These are phyloP conservation scores for Bos indicus DNA, from an alignment of 2,113 vertebrate genomes.

Conservation along the genomic window DNA sequence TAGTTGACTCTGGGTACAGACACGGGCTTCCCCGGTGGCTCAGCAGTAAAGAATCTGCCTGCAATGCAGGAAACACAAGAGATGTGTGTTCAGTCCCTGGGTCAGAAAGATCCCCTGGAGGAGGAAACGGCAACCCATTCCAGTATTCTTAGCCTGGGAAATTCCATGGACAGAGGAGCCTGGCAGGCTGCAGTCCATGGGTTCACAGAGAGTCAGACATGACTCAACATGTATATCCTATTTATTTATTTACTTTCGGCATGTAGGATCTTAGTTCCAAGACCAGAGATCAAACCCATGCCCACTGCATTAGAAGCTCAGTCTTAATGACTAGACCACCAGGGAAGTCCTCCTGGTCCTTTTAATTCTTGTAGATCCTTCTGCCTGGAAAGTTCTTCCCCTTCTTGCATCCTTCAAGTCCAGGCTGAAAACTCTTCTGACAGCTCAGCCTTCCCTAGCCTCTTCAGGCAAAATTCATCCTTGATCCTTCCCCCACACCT, in stretches of 20 bases:
- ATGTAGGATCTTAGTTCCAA: background rate
- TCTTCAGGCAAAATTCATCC: background rate
- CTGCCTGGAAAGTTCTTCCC: background rate
- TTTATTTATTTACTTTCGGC: background rate
- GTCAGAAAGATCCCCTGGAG: background rate
- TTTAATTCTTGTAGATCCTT: background rate
- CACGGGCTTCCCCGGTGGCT: background rate
- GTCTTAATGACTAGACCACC: background rate
- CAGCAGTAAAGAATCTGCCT: background rate
- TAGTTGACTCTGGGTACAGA: background rate
- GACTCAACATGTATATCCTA: background rate
- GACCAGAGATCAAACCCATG: background rate
- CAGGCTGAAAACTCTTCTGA: background rate
- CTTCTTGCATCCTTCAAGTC: background rate
- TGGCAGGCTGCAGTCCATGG: background rate
- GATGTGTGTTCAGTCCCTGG: background rate
- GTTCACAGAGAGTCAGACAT: background rate
- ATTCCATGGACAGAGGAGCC: background rate
- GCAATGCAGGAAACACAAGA: background rate
- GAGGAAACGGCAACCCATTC: background rate
- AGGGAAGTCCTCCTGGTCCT: background rate
- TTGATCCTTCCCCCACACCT: background rate
- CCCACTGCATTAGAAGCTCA: background rate
- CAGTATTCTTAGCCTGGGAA: background rate
- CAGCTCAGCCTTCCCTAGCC: background rate